Evolutionary conservation across 2,113 vertebrate genomes (phyloP).

Genomic region (Struthidea cinerea): DNA sequence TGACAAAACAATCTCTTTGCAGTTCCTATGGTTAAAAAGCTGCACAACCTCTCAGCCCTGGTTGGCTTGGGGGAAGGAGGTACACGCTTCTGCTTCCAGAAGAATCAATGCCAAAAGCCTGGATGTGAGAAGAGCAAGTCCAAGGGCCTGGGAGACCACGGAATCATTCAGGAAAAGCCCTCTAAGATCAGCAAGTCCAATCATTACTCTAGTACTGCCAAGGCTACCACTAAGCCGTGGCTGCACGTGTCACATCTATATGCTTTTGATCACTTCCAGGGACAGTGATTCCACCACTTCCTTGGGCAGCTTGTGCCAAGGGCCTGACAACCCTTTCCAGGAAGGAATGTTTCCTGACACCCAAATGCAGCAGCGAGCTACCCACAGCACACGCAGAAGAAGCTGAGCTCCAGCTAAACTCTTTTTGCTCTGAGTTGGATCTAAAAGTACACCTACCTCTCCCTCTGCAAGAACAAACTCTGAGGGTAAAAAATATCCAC

Average conservation of each 20-base stretch:
- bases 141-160: neutral
- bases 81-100: neutral
- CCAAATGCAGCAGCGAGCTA: neutral
- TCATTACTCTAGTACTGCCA: neutral
- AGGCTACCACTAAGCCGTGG: no score
- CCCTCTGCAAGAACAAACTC: neutral
- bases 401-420: neutral
- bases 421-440: neutral
- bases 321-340: neutral
- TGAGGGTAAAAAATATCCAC: neutral
- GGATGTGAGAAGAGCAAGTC: fast-evolving
- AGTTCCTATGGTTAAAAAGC: neutral
- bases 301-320: neutral
- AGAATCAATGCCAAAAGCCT: neutral
- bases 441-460: neutral
- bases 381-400: neutral
- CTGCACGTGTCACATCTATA: neutral
- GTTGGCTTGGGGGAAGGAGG: neutral
- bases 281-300: neutral
- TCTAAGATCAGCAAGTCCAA: neutral
- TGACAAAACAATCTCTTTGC: neutral
- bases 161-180: neutral
- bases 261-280: neutral
- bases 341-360: neutral
- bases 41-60: neutral